These are phyloP conservation scores for Caranx ignobilis DNA, from an alignment of 2,113 vertebrate genomes.

Conservation along the genomic window DNA sequence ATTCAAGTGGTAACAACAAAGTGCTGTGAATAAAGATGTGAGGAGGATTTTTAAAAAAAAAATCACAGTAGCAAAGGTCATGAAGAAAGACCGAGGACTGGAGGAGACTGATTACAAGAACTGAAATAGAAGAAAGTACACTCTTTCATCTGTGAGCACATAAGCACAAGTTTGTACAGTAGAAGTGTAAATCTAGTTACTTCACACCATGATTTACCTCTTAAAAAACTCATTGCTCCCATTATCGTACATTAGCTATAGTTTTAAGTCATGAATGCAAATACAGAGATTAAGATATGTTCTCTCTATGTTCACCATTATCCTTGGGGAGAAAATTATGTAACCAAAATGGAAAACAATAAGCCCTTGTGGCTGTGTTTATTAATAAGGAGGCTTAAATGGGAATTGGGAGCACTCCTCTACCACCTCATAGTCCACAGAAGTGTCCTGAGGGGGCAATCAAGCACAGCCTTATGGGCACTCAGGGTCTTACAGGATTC, in stretches of 20 bases:
- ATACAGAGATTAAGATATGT: background rate
- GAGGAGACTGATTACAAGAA: background rate
- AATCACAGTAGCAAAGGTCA: background rate
- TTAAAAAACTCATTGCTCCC: background rate
- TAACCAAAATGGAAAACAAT: slow-evolving; percentile 12
- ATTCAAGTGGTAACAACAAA: background rate
- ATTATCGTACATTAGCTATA: background rate
- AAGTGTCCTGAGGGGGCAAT: slow-evolving; percentile 34
- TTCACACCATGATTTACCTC: background rate
- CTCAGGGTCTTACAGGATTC: background rate
- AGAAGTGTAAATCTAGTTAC: background rate
- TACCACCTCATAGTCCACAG: background rate
- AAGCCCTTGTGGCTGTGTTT: background rate
- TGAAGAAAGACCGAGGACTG: background rate
- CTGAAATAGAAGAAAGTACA: background rate
- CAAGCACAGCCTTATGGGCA: background rate
- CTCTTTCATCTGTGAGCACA: too few relatives aligned
- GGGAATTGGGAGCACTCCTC: background rate
- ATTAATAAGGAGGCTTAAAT: slow-evolving; percentile 12
- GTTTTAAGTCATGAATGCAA: background rate
- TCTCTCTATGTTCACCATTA: background rate
- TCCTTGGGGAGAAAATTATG: background rate
- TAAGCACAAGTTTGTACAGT: background rate
- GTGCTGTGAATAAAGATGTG: background rate
- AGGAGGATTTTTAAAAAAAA: background rate